Conservation (phyloP, 2,888 invertebrate genomes). For the Hydropsyche betteni region DNA sequence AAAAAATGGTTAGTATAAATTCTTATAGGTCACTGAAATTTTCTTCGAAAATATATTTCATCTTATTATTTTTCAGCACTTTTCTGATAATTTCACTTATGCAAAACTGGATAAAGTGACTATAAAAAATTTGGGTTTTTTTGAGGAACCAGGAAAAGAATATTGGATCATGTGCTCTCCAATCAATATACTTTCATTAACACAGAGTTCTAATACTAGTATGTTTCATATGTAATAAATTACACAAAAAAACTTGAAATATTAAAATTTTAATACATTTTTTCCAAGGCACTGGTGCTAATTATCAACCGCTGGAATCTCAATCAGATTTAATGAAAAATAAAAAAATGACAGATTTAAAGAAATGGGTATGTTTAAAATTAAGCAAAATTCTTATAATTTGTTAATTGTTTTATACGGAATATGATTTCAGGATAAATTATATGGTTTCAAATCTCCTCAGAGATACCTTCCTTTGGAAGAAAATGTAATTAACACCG, state of each 20-base stretch:
- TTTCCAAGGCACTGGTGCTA: neutral
- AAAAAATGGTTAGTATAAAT: conserved; percentile 19
- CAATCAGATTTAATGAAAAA: conserved; percentile 12
- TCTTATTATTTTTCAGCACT: neutral
- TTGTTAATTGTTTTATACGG: neutral
- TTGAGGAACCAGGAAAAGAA: conserved; percentile 15
- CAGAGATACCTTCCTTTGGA: conserved; percentile 13
- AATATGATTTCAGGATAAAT: conserved; percentile 10
- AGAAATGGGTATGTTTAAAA: neutral
- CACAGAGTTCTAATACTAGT: conserved; percentile 18
- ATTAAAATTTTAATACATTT: neutral
- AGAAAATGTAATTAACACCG: conserved; percentile 1
- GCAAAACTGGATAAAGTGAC: conserved; percentile 21
- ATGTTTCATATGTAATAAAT: neutral
- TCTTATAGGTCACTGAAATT: too few species aligned
- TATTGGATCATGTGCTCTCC: conserved; percentile 39
- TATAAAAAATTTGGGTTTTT: conserved; percentile 7
- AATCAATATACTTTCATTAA: conserved; percentile 30
- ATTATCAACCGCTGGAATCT: neutral
- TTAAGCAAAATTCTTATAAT: neutral
- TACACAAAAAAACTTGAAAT: neutral
- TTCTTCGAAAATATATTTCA: too few species aligned
- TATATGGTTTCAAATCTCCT: neutral
- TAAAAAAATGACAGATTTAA: conserved; percentile 6
- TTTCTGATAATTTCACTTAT: conserved; percentile 10